Conservation (phyloP, 2,888 invertebrate genomes). For the Coremacera marginata region DNA sequence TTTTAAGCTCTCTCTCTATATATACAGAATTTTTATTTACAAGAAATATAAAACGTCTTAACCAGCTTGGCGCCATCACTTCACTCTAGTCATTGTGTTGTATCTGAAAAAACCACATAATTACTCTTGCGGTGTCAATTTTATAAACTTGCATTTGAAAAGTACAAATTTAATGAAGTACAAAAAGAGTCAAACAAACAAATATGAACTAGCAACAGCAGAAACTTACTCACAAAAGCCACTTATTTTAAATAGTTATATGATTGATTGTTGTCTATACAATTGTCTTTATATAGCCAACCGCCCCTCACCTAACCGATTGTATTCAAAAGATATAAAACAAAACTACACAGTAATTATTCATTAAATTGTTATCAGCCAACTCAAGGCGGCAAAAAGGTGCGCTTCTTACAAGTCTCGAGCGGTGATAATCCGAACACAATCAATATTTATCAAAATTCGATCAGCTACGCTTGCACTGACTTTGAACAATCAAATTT, state of each 20-base stretch:
- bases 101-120: no score
- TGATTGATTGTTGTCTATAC: slow-evolving; percentile 25
- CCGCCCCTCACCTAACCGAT: background rate
- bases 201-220: no score
- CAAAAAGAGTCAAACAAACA: no score
- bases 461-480: no score
- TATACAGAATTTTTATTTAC: no score
- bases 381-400: background rate
- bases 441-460: background rate
- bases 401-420: background rate
- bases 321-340: background rate
- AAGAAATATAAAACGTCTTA: background rate
- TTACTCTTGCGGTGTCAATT: no score
- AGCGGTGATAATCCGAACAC: background rate
- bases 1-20: no score
- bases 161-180: no score
- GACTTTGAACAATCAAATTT: no score
- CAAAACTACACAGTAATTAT: background rate
- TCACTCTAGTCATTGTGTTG: background rate
- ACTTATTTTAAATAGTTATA: background rate
- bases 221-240: no score
- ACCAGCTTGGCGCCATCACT: slow-evolving; percentile 4
- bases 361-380: slow-evolving; percentile 24
- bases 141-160: no score
- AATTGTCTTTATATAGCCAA: background rate